phyloP scores from a whole-genome alignment of 2,113 vertebrate genomes.

The Paraplagusia blochii region DNA sequence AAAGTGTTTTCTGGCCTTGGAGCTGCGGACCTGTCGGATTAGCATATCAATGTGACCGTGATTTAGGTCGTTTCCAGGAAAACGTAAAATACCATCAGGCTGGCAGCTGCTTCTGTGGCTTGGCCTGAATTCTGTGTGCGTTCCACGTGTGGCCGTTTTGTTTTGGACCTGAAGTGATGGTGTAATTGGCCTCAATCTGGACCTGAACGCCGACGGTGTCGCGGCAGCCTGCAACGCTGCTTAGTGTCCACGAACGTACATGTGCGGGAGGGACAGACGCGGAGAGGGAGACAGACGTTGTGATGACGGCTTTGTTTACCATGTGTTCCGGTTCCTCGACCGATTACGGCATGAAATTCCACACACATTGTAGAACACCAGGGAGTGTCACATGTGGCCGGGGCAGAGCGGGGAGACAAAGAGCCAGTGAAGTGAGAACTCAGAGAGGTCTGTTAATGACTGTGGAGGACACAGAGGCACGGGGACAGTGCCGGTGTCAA shows the following conservation, averaged over 20 bases:
- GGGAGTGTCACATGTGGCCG: constrained; percentile 52
- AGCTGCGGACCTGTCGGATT: constrained; percentile 45
- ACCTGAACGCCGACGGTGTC: constrained; percentile 20
- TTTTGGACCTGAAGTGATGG: constrained; percentile 34
- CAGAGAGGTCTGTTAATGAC: constrained; percentile 56
- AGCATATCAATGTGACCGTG: constrained; percentile 64
- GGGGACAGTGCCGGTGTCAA: constrained; percentile 45
- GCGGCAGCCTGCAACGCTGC: constrained; percentile 6
- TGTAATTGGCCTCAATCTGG: constrained; percentile 59
- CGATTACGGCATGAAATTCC: constrained; percentile 65
- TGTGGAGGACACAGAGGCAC: constrained; percentile 46
- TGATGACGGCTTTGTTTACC: constrained; percentile 47
- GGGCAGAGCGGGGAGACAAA: too few relatives aligned
- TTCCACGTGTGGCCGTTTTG: constrained; percentile 32
- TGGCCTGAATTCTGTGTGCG: constrained; percentile 19
- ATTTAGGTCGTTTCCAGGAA: constrained; percentile 45
- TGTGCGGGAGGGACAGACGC: constrained; percentile 6
- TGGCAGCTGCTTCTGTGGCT: constrained; percentile 36
- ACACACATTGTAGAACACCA: constrained; percentile 50
- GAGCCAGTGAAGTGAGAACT: constrained; percentile 39
- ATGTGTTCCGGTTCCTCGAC: constrained; percentile 62
- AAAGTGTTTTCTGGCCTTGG: background rate
- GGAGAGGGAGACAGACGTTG: constrained; percentile 10
- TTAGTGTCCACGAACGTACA: constrained; percentile 18
- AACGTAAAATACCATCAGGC: constrained; percentile 48